Percentiles rank a stretch among this genome's conserved stretches.
phyloP scores from a whole-genome alignment of 2,888 invertebrate genomes.

The Scaptomyza flava region DNA sequence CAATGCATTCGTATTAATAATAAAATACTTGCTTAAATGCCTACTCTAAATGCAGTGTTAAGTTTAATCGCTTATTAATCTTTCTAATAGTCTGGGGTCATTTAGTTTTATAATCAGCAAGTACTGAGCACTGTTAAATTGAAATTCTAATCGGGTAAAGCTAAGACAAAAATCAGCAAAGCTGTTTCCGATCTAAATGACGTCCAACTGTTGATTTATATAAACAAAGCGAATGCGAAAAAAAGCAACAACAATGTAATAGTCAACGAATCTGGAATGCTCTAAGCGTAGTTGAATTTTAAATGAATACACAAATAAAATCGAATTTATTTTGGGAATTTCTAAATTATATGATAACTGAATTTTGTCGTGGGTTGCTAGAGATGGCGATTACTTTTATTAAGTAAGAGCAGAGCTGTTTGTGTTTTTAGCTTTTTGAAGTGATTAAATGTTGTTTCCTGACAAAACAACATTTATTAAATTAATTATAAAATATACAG shows the following conservation, averaged over 20 bases:
- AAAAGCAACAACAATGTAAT: conserved; percentile 3
- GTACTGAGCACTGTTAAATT: conserved; percentile 9
- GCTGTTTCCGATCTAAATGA: conserved; percentile 50
- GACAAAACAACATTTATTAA: too few relatives aligned
- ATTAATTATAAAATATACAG: too few relatives aligned
- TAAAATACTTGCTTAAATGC: not conserved
- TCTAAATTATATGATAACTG: conserved; percentile 7
- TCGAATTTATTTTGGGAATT: conserved; percentile 11
- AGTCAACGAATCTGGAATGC: conserved; percentile 44
- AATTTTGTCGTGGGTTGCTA: not conserved
- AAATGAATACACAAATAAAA: conserved; percentile 12
- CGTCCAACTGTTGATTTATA: conserved; percentile 39
- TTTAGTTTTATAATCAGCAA: conserved; percentile 35
- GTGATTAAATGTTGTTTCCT: too few relatives aligned
- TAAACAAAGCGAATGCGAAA: conserved; percentile 31
- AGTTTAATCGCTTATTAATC: conserved; percentile 19
- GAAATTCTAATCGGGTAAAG: conserved; percentile 16
- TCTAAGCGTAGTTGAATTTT: conserved; percentile 31
- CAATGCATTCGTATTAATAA: not conserved
- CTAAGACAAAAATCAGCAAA: conserved; percentile 18
- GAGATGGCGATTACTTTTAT: not conserved
- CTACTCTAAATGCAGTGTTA: conserved; percentile 1
- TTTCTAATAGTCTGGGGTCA: conserved; percentile 21
- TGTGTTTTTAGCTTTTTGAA: too few relatives aligned
- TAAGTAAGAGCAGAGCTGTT: not conserved